Conservation (phyloP, 30 jellyfish, hydroid and myxozoan species). For the Nemopilema nomurai region DNA sequence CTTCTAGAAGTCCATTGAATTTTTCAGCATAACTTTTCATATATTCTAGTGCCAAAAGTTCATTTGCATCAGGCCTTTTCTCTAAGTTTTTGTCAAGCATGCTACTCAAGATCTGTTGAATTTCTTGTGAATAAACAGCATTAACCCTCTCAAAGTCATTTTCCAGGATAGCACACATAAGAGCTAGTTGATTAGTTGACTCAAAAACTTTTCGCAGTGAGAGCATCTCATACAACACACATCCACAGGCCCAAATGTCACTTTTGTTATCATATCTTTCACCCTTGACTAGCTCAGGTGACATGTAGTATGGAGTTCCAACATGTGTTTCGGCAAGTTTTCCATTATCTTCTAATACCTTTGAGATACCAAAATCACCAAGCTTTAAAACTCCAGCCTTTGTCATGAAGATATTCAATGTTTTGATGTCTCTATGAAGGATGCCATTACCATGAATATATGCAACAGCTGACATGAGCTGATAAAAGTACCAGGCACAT, state of each 20-base stretch:
- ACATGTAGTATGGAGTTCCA: slow-evolving; percentile 98
- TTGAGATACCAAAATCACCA: slow-evolving; percentile 97
- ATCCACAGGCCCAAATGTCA: slow-evolving; percentile 99
- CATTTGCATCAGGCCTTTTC: slow-evolving; percentile 74
- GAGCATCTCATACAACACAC: slow-evolving; percentile 90
- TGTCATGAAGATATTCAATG: slow-evolving; percentile 83
- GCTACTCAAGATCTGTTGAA: slow-evolving; percentile 25
- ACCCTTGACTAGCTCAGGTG: slow-evolving; percentile 94
- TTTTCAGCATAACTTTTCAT: slow-evolving; percentile 27
- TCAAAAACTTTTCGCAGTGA: slow-evolving; percentile 84
- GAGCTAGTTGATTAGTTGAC: slow-evolving; percentile 90
- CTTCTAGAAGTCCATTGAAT: slow-evolving; percentile 39
- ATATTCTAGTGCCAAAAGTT: slow-evolving; percentile 26
- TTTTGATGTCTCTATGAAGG: slow-evolving; percentile 91
- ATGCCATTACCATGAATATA: slow-evolving; percentile 83
- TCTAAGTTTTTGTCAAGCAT: slow-evolving; percentile 76
- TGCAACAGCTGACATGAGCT: slow-evolving; percentile 81
- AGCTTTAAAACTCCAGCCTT: slow-evolving; percentile 78
- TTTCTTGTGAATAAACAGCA: slow-evolving; percentile 63
- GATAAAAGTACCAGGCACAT: slow-evolving; percentile 77
- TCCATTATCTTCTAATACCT: slow-evolving; percentile 81
- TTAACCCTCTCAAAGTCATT: slow-evolving; percentile 62
- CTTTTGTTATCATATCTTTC: slow-evolving; percentile 87
- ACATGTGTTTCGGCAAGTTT: slow-evolving; percentile 84
- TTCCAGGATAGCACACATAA: slow-evolving; percentile 77